A percentile compares a stretch with the other conserved stretches of the same genome.
phyloP scores from a whole-genome alignment of 1,140 invertebrate species.

The Micrasema longulum region DNA sequence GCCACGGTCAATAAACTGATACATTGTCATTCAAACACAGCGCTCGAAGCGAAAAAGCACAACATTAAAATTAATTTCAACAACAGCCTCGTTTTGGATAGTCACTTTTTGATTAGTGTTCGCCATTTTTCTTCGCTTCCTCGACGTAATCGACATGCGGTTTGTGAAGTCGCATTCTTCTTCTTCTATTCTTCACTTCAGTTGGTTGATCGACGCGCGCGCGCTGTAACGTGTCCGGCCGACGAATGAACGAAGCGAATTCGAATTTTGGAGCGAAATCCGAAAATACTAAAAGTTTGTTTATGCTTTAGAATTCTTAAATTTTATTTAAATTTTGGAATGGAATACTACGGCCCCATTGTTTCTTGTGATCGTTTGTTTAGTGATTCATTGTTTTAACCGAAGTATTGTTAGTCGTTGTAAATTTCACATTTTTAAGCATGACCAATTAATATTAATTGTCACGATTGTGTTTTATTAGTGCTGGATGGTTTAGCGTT shows the following conservation, averaged over 20 bases:
- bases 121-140: conserved; percentile 14
- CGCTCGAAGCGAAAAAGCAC: background rate
- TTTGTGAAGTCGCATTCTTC: background rate
- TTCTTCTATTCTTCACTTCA: background rate
- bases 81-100: background rate
- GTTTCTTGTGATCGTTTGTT: background rate
- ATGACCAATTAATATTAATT: conserved; percentile 19
- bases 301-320: conserved; percentile 5
- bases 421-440: conserved; percentile 2
- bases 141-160: background rate
- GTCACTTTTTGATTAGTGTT: background rate
- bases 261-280: conserved; percentile 35
- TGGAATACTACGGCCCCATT: background rate
- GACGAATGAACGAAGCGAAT: conserved; percentile 21
- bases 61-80: background rate
- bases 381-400: background rate
- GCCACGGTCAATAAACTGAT: background rate
- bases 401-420: background rate
- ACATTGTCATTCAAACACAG: background rate
- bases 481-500: no score
- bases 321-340: background rate
- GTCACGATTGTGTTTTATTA: background rate
- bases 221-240: conserved; percentile 6
- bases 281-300: conserved; percentile 2
- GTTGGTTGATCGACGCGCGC: conserved; percentile 22